These are phyloP conservation scores for Bugula neritina DNA, from an alignment of 2,888 invertebrate genomes.

Conservation along the genomic window DNA sequence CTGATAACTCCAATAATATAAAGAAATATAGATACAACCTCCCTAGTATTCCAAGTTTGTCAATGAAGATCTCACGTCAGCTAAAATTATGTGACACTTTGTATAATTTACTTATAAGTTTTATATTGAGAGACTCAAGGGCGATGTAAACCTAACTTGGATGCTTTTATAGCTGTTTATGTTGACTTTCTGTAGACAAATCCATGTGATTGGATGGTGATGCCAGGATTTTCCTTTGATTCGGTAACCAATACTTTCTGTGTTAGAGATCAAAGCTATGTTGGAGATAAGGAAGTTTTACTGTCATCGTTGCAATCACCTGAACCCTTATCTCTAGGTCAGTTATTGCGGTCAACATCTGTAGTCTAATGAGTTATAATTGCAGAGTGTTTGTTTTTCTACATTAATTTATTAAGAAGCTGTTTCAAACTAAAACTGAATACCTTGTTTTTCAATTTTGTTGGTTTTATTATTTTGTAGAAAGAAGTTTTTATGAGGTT, in stretches of 20 bases:
- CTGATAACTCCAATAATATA: too few species aligned
- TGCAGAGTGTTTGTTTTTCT: too few species aligned
- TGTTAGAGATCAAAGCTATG: neutral
- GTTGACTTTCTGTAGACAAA: neutral
- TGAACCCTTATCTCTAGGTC: slow-evolving; percentile 7
- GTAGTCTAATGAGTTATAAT: too few species aligned
- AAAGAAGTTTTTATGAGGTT: slow-evolving; percentile 20
- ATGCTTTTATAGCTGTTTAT: neutral
- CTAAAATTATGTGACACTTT: too few species aligned
- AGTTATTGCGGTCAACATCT: neutral
- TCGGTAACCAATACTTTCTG: neutral
- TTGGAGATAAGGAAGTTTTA: neutral
- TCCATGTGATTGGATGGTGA: slow-evolving; percentile 5
- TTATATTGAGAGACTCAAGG: too few species aligned
- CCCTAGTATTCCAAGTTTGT: too few species aligned
- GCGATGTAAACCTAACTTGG: neutral
- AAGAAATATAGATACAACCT: too few species aligned
- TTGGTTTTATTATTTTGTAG: neutral
- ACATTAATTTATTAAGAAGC: too few species aligned
- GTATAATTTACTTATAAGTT: too few species aligned
- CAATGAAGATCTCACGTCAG: too few species aligned
- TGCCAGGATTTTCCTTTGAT: slow-evolving; percentile 7
- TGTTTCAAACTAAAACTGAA: too few species aligned
- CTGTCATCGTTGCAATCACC: slow-evolving; percentile 10
- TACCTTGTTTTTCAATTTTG: neutral